phyloP scores from a whole-genome alignment of 2,888 invertebrate species.

The Cantharis lateralis region DNA sequence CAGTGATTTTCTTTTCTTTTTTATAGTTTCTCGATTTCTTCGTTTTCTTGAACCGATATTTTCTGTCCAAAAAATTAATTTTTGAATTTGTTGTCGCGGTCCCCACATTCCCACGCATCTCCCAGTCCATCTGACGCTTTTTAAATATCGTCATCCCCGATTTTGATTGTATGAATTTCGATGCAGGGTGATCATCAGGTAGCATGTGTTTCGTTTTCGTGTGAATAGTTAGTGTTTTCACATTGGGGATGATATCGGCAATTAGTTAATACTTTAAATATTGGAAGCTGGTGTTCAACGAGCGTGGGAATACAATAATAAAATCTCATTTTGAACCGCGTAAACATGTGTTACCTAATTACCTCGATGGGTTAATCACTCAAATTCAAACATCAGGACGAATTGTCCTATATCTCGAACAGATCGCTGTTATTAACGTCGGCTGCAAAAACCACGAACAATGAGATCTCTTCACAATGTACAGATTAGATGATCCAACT shows the following conservation, averaged over 20 bases:
- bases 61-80: not conserved
- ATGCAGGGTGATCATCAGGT: constrained; percentile 19
- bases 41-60: not conserved
- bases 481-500: constrained; percentile 30
- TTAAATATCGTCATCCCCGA: constrained; percentile 14
- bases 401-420: not conserved
- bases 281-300: constrained; percentile 6
- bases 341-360: not conserved
- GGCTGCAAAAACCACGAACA: constrained; percentile 27
- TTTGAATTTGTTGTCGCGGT: not conserved
- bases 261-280: constrained; percentile 7
- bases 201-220: constrained; percentile 26
- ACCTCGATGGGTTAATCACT: not conserved
- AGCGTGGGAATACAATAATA: constrained; percentile 12
- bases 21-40: not conserved
- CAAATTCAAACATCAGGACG: not conserved
- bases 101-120: constrained; percentile 25
- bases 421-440: not conserved
- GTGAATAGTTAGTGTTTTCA: constrained; percentile 18
- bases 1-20: not conserved
- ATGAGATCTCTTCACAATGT: constrained; percentile 28
- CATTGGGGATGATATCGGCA: constrained; percentile 12
- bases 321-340: not conserved
- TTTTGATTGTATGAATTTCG: constrained; percentile 25
- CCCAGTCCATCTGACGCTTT: constrained; percentile 26